Conservation (phyloP, 1,140 invertebrate species). For the Trachelipus rathkii region DNA sequence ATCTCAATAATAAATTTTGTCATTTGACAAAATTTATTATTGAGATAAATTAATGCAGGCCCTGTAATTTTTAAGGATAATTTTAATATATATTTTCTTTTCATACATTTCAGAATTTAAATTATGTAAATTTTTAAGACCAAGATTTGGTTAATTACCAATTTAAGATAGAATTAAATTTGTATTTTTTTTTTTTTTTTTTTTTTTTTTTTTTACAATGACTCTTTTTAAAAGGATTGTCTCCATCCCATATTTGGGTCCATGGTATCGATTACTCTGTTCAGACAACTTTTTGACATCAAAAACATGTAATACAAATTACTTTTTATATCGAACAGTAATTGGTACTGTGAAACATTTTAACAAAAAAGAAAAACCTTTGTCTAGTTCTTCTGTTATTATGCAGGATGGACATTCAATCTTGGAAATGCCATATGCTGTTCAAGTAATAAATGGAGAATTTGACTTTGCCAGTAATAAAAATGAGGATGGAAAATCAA, state of each 20-base stretch:
- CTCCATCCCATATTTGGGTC: neutral
- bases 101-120: no score
- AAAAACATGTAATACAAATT: neutral
- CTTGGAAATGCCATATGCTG: slow-evolving; percentile 64
- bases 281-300: neutral
- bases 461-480: slow-evolving; percentile 40
- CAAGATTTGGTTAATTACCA: neutral
- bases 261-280: neutral
- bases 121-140: no score
- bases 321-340: neutral
- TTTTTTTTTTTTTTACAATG: neutral
- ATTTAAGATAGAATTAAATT: neutral
- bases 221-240: neutral
- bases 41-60: no score
- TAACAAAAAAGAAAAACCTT: slow-evolving; percentile 26
- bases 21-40: no score
- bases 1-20: no score
- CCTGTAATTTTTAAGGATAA: no score
- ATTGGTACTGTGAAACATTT: neutral
- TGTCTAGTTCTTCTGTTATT: slow-evolving; percentile 57
- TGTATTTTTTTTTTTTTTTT: neutral
- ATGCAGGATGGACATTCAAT: slow-evolving; percentile 64
- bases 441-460: slow-evolving; percentile 51
- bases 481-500: slow-evolving; percentile 45
- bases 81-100: no score